phyloP scores from a whole-genome alignment of 1,140 invertebrate genomes.

The Lerema accius region DNA sequence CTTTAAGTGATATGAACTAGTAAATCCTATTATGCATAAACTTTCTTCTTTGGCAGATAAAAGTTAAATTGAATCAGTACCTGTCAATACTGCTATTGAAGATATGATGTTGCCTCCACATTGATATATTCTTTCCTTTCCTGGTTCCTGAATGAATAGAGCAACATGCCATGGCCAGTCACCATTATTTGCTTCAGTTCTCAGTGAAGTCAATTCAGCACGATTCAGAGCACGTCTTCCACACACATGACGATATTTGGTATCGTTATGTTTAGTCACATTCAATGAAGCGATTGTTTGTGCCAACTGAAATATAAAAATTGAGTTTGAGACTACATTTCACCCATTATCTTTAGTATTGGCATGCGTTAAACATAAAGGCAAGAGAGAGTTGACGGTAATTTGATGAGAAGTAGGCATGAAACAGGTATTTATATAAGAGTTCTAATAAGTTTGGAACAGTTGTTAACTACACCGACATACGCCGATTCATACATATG shows the following conservation, averaged over 20 bases:
- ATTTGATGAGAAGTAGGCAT: no score
- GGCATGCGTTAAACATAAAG: no score
- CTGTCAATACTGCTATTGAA: slow-evolving; percentile 68
- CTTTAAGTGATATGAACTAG: no score
- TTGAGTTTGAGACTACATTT: no score
- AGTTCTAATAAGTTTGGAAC: no score
- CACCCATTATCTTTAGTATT: no score
- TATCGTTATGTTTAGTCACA: slow-evolving; percentile 38
- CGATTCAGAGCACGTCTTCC: slow-evolving; percentile 65
- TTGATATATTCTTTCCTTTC: slow-evolving; percentile 54
- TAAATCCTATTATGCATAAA: no score
- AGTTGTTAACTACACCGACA: no score
- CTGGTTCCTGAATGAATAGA: slow-evolving; percentile 88
- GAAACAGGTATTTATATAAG: no score
- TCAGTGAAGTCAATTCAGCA: slow-evolving; percentile 62
- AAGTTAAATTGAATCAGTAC: slow-evolving; percentile 42
- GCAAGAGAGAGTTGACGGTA: no score
- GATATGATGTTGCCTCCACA: slow-evolving; percentile 78
- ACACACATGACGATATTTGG: slow-evolving; percentile 55
- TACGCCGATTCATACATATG: no score
- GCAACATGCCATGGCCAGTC: slow-evolving; percentile 96
- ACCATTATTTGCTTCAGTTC: slow-evolving; percentile 81
- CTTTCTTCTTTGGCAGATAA: no score
- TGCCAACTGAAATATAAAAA: slow-evolving; percentile 30
- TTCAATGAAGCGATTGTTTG: slow-evolving; percentile 56